Evolutionary conservation across 2,113 vertebrate genomes (phyloP).

Genomic region (Ciconia maguari): DNA sequence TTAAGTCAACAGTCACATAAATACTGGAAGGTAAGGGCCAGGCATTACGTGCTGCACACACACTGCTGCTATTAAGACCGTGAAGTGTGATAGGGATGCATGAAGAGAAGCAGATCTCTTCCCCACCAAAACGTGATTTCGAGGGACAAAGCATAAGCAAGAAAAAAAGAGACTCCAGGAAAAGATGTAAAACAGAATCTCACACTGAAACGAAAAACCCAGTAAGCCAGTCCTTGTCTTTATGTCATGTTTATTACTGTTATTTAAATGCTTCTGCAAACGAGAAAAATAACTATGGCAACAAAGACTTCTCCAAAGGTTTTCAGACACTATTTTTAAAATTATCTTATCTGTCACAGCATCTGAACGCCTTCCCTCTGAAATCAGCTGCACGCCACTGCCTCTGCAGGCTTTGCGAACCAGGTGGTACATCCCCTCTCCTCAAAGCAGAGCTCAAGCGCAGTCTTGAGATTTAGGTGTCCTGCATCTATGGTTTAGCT

Average conservation of each 20-base stretch:
- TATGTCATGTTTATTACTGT: slow-evolving; percentile 33
- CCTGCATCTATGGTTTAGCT: background rate
- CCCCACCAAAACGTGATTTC: background rate
- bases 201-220: background rate
- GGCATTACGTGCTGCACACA: background rate
- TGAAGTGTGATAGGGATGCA: accelerated
- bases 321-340: slow-evolving; percentile 42
- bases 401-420: slow-evolving; percentile 7
- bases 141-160: background rate
- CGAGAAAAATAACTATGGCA: slow-evolving; percentile 68
- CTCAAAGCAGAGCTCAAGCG: background rate
- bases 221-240: background rate
- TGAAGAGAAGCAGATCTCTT: background rate
- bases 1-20: background rate
- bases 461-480: background rate
- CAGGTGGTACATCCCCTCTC: background rate
- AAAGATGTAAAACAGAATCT: background rate
- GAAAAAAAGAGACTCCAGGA: background rate
- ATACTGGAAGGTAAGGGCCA: background rate
- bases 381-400: background rate
- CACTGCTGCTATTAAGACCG: background rate
- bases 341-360: slow-evolving; percentile 27
- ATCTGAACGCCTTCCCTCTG: slow-evolving; percentile 1
- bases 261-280: slow-evolving; percentile 45
- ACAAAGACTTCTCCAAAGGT: slow-evolving; percentile 50